Percentiles rank a stretch among this genome's conserved stretches.
Evolutionary conservation across 2,797 vertebrate species (phyloP).

Genomic region (Cossypha dichroa): DNA sequence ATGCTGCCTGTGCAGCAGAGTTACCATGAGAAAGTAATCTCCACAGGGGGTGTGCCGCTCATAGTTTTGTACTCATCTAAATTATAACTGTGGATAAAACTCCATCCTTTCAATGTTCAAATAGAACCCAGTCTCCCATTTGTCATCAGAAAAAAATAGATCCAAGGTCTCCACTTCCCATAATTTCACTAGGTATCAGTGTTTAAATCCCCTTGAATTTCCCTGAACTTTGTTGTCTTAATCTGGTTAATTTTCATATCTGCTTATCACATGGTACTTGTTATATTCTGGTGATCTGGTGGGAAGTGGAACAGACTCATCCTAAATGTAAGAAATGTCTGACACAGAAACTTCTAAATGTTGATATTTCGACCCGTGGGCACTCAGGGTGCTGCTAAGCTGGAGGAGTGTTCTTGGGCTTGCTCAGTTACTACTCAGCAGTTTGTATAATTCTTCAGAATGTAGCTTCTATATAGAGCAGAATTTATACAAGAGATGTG

Average conservation of each 20-base stretch:
- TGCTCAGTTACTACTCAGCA: neutral
- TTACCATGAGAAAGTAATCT: neutral
- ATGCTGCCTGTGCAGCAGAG: neutral
- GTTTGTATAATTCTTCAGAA: neutral
- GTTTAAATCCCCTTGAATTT: neutral
- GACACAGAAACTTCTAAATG: neutral
- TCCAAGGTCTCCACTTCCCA: neutral
- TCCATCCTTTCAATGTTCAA: neutral
- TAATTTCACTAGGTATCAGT: neutral
- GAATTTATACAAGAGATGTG: neutral
- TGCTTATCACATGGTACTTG: no score
- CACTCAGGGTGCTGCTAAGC: neutral
- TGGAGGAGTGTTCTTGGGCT: neutral
- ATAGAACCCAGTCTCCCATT: accelerated
- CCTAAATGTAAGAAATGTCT: neutral
- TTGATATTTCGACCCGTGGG: accelerated
- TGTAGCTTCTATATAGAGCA: neutral
- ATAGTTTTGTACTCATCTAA: neutral
- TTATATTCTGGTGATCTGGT: neutral
- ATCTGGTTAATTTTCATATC: neutral
- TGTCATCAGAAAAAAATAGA: neutral
- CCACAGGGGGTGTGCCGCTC: neutral
- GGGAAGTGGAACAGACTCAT: neutral
- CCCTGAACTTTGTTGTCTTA: neutral
- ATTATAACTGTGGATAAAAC: accelerated